Conservation (phyloP, 2,797 vertebrate genomes). For the Sebastes nivosus region DNA sequence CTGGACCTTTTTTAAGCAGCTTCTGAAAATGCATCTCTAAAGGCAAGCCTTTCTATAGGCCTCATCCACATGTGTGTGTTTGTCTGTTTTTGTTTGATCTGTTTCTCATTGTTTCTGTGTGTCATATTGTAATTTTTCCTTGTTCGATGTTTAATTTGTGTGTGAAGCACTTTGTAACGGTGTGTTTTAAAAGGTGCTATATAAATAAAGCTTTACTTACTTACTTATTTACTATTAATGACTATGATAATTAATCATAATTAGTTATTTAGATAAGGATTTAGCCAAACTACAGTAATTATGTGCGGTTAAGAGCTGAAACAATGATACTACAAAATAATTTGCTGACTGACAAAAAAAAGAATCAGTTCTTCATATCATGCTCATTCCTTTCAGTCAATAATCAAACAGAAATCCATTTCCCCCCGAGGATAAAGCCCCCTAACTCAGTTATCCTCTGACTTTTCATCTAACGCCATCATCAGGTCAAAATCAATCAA, state of each 20-base stretch:
- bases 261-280: not conserved
- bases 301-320: not conserved
- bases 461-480: not conserved
- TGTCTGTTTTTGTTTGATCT: too few relatives aligned
- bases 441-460: not conserved
- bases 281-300: not conserved
- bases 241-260: not conserved
- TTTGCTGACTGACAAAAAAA: not conserved
- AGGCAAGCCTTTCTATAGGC: too few relatives aligned
- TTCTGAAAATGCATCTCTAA: too few relatives aligned
- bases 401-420: not conserved
- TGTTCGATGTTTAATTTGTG: too few relatives aligned
- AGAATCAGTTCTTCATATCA: not conserved
- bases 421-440: not conserved
- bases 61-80: too few relatives aligned
- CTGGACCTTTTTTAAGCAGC: too few relatives aligned
- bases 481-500: not conserved
- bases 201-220: too few relatives aligned
- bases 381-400: fast-evolving
- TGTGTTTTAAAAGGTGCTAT: too few relatives aligned
- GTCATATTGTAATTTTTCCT: too few relatives aligned
- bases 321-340: not conserved
- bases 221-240: too few relatives aligned
- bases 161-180: too few relatives aligned
- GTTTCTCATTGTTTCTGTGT: too few relatives aligned